Evolutionary conservation across 2,797 vertebrate species (phyloP), one percentile per base, ranked within the genome.

Genomic region (Enteromius radiatus): DNA sequence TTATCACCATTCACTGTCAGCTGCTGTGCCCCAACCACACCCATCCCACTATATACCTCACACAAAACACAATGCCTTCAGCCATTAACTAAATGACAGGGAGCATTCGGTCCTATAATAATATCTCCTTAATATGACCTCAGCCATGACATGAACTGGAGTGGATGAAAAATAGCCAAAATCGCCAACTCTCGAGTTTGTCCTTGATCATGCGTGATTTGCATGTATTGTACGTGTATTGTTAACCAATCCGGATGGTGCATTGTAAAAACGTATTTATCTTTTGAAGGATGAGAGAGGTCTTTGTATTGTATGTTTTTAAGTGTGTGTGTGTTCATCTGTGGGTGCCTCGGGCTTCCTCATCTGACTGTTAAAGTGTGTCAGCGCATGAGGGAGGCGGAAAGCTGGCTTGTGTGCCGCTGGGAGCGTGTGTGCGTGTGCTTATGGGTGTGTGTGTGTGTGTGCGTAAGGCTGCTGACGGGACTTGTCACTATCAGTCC

Each of bases 401-500:
- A 91, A 90, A 90, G 92, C 90, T 91, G 68, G 92, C 90, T 92
- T 89, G 93, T 89, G 90, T 92, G 92, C 92, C 92, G 87, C 90
- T 89, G 82, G 71, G 91, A 85, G 88, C 89, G 54, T 65, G 81
- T 84, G 83, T 84, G 78, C 75, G 73, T 69, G 71, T 73, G 76
- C 75, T 52, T 71, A 36, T 78, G 80, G 68, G 77, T 81, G 75
- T 73, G 85, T 76, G 49, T 87, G 78, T 84, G 75, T 87, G 78
- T 82, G 71, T 84, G 75, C 70, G 76, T 67, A 81, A 56, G 59
- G 92, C 93, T 91, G 94, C 95, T 94, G 96, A 95, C 92, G 95
- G 95, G 94, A 95, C 94, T 95, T 96, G 95, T 96, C 95, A 95
- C 94, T 97, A 97, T 97, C 97, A 93, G 93, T 90, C 93, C 91